Base-by-base conservation (phyloP, 2,888 invertebrate genomes). In the Lithodes maja region DNA sequence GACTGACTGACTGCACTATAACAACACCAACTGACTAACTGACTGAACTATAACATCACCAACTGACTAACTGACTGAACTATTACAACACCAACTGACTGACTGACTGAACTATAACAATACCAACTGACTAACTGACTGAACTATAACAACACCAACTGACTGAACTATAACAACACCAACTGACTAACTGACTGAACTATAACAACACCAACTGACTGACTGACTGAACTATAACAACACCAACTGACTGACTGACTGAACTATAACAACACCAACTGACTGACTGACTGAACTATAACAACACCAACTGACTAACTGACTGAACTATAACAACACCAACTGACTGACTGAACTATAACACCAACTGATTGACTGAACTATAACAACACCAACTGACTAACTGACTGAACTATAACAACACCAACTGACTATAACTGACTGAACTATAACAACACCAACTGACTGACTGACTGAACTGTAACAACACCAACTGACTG, bases 1-100 rank as follows among this genome's bases (percentile, higher is more conserved):
- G 74, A 74, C 74, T 74, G 74, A 74, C 74, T 74, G 74, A 74
- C 74, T 74, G 74, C 2, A 74, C 17, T 74, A 74, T 74, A 74
- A 33, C 79, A 79, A 52, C 15, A 15, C 50, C 33, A 33, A 33
- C 33, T 15, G 52, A 53, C 74, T 74, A 0, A 74, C 74, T 74
- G 15, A 74, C 74, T 74, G 74, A 61, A 61, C 12, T 9, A 61
- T 12, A 61, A 61, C 61, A 61, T 1, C 7, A 74, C 74, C 53
- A 53, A 49, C 9, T 52, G 52, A 79, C 9, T 9, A 5, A 79
- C 53, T 79, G 79, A 15, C 79, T 53, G 79, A 79, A 12, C 17
- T 53, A 3, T 61, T 15, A 33, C 79, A 79, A 52, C 15, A 15
- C 50, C n/a, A 17, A 53, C 79, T 9, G 53, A 79, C 12, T 53